Conservation (phyloP, 2,113 vertebrate genomes). For the Etheostoma cragini region DNA sequence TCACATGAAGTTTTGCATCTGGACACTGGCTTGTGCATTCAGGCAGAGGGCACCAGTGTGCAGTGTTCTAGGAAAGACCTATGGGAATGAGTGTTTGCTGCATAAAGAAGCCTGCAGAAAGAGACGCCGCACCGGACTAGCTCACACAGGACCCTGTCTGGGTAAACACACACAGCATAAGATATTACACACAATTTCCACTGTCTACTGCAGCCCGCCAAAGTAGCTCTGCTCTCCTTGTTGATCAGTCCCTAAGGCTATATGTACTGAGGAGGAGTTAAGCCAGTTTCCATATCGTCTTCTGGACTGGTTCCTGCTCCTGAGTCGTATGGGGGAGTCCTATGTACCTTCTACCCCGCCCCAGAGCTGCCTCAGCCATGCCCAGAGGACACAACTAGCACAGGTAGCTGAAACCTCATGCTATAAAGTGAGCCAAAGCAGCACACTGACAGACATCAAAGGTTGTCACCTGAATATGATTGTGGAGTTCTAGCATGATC, state of each 20-base stretch:
- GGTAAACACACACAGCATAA: slow-evolving; percentile 68
- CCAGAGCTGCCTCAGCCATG: slow-evolving; percentile 69
- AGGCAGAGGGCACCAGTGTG: slow-evolving; percentile 85
- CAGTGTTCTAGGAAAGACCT: slow-evolving; percentile 83
- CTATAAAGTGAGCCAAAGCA: background rate
- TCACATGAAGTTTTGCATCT: slow-evolving; percentile 13
- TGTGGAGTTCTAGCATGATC: background rate
- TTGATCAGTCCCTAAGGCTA: slow-evolving; percentile 58
- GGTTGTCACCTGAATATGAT: background rate
- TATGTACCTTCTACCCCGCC: slow-evolving; percentile 58
- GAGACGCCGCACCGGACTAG: slow-evolving; percentile 74
- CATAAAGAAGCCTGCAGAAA: slow-evolving; percentile 83
- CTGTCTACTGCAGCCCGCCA: slow-evolving; percentile 18
- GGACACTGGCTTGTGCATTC: slow-evolving; percentile 47
- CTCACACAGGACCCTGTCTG: slow-evolving; percentile 79
- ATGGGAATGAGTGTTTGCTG: slow-evolving; percentile 79
- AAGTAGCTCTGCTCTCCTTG: slow-evolving; percentile 36
- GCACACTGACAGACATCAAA: background rate
- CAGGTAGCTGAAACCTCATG: slow-evolving; percentile 58
- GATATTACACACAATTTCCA: slow-evolving; percentile 35
- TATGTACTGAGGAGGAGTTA: slow-evolving; percentile 67
- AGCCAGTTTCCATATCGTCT: slow-evolving; percentile 82
- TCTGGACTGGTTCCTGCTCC: slow-evolving; percentile 81
- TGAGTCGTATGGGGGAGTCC: slow-evolving; percentile 77
- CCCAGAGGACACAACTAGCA: slow-evolving; percentile 61